Base-by-base conservation (phyloP, 1,140 invertebrate species). In the Lepeophtheirus salmonis region DNA sequence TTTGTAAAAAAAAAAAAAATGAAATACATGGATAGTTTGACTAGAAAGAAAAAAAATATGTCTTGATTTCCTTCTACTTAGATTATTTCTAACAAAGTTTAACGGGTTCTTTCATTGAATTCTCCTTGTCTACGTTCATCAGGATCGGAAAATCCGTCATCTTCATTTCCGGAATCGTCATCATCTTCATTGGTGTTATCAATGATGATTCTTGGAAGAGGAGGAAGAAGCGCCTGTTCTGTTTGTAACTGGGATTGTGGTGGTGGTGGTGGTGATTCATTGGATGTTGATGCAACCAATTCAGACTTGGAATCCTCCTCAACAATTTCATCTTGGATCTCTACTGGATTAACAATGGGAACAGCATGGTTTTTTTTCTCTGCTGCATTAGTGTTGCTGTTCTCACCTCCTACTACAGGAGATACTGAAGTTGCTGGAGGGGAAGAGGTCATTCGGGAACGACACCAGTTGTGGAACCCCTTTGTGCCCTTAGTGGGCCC, bases 401-500 rank as follows among this genome's bases (percentile, higher is more conserved):
- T n/a, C n/a, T n/a, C n/a, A n/a, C n/a, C n/a, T n/a, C n/a, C n/a
- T n/a, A n/a, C n/a, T n/a, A n/a, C n/a, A n/a, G 30, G 30, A 10
- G 30, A 41, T 6, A 6, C 30, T n/a, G 30, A n/a, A n/a, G 30
- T 6, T n/a, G n/a, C n/a, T n/a, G 49, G 49, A n/a, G 20, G 2
- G 52, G 52, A 24, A 41, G 23, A 14, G 13, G 23, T 30, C 62
- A 63, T 61, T 16, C 54, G 21, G 12, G 25, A 16, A 49, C 61
- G 51, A 56, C 50, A 48, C n/a, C 62, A 58, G 14, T 55, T 30
- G 23, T 63, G 56, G 64, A 90, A 89, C 23, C 87, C 87, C 54
- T 78, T 76, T 21, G 83, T 83, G 20, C 85, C 86, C 50, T 57
- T 57, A 71, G 89, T 86, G 2, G 87, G 87, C 4, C 84, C 86